These are phyloP conservation scores for Dipodomys spectabilis DNA, from an alignment of 2,113 vertebrate species.

Conservation along the genomic window DNA sequence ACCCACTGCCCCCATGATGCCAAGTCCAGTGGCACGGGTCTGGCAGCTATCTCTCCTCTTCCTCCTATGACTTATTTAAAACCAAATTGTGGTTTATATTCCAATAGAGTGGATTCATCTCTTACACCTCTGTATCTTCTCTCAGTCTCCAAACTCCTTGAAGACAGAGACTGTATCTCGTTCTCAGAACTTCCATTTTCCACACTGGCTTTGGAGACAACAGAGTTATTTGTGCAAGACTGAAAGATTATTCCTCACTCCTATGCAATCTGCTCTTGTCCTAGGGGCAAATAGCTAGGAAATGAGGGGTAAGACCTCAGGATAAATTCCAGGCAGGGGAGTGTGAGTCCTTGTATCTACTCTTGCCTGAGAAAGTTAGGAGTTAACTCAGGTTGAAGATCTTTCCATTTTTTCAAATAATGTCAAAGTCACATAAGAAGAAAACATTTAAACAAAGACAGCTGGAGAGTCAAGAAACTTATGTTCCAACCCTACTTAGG, in stretches of 20 bases:
- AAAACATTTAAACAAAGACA: neutral
- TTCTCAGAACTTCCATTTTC: neutral
- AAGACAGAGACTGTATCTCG: neutral
- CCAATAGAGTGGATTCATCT: neutral
- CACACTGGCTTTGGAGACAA: neutral
- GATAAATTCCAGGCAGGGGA: neutral
- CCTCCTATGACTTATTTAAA: neutral
- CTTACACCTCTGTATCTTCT: neutral
- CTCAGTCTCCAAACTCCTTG: neutral
- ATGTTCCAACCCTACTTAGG: neutral
- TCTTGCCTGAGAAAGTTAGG: neutral
- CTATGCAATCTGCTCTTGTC: neutral
- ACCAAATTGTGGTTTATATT: neutral
- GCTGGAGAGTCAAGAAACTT: neutral
- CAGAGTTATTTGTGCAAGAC: neutral
- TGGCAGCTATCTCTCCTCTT: neutral
- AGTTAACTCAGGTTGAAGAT: neutral
- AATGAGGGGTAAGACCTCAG: neutral
- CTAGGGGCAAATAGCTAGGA: neutral
- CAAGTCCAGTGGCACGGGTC: neutral
- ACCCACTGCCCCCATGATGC: neutral
- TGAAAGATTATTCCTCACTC: neutral
- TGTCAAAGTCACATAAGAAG: slow-evolving; percentile 16
- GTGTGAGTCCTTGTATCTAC: neutral
- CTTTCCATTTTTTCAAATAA: neutral